Evolutionary conservation across 23 tunicate genomes (phyloP).

Genomic region (Aplidium turbinatum): DNA sequence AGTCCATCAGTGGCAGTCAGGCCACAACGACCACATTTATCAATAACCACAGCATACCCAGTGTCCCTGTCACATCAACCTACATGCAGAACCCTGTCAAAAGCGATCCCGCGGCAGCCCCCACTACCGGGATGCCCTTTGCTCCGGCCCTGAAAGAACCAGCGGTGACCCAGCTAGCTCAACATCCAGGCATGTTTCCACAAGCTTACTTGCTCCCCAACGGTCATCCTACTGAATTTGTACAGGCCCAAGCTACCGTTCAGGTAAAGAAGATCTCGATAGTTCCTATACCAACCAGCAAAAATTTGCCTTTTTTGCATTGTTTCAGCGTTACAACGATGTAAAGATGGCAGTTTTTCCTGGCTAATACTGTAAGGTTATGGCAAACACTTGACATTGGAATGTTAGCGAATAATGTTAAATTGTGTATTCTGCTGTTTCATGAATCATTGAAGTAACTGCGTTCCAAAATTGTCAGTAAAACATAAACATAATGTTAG

Average conservation of each 20-base stretch:
- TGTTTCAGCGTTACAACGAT: too few species aligned
- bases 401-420: too few species aligned
- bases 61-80: slow-evolving; percentile 29
- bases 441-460: too few species aligned
- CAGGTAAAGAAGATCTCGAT: slow-evolving; percentile 6
- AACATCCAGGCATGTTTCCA: slow-evolving; percentile 89
- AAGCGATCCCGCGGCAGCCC: slow-evolving; percentile 9
- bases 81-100: slow-evolving; percentile 53
- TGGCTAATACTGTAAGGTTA: too few species aligned
- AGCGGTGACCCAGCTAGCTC: slow-evolving; percentile 35
- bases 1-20: slow-evolving; percentile 14
- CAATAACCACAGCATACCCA: slow-evolving; percentile 50
- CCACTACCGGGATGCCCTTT: slow-evolving; percentile 8
- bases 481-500: too few species aligned
- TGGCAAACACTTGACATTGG: too few species aligned
- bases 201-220: slow-evolving; percentile 83
- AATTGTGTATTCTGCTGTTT: too few species aligned
- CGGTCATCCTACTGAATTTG: slow-evolving; percentile 66
- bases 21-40: slow-evolving; percentile 52
- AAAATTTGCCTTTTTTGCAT: too few species aligned
- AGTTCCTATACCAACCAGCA: too few species aligned
- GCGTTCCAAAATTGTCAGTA: too few species aligned
- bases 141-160: slow-evolving; percentile 44
- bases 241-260: slow-evolving; percentile 62
- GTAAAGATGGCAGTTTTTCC: too few species aligned